phyloP scores from a whole-genome alignment of 2,797 vertebrate species.

The Yasuhikotakia modesta region DNA sequence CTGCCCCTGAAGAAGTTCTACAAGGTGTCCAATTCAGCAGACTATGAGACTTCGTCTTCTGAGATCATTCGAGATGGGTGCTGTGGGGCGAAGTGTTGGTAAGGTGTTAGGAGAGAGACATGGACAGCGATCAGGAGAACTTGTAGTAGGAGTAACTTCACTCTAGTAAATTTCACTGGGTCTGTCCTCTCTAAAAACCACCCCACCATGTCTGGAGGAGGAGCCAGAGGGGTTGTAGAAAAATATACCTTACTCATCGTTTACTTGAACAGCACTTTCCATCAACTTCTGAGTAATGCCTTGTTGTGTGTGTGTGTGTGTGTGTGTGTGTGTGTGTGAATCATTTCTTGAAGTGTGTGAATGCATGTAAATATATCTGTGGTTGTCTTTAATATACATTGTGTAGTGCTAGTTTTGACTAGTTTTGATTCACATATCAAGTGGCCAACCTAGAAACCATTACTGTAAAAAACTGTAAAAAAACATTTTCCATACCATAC shows the following conservation, averaged over 20 bases:
- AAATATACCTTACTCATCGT: slow-evolving; percentile 67
- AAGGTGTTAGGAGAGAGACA: slow-evolving; percentile 23
- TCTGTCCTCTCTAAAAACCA: slow-evolving; percentile 87
- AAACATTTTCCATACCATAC: too few relatives aligned
- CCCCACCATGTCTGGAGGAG: slow-evolving; percentile 76
- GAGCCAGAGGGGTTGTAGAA: slow-evolving; percentile 79
- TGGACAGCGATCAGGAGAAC: slow-evolving; percentile 51
- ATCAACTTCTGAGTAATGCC: slow-evolving; percentile 63
- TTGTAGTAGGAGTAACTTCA: slow-evolving; percentile 71
- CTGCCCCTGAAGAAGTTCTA: not conserved
- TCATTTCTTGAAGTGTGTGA: too few relatives aligned
- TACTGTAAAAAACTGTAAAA: too few relatives aligned
- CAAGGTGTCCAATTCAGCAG: not conserved
- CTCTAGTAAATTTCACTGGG: slow-evolving; percentile 80
- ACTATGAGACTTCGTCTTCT: not conserved
- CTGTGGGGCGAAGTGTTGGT: not conserved
- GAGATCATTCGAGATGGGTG: not conserved
- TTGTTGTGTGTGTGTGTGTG: slow-evolving; percentile 35
- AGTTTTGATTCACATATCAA: too few relatives aligned
- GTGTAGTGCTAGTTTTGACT: too few relatives aligned
- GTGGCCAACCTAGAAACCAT: too few relatives aligned
- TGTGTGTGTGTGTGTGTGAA: not conserved
- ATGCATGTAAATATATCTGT: not conserved
- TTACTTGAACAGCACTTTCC: slow-evolving; percentile 61
- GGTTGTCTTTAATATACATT: too few relatives aligned